These are phyloP conservation scores for Cyphomyrus plagiostoma DNA, from an alignment of 2,113 vertebrate genomes.

Conservation along the genomic window DNA sequence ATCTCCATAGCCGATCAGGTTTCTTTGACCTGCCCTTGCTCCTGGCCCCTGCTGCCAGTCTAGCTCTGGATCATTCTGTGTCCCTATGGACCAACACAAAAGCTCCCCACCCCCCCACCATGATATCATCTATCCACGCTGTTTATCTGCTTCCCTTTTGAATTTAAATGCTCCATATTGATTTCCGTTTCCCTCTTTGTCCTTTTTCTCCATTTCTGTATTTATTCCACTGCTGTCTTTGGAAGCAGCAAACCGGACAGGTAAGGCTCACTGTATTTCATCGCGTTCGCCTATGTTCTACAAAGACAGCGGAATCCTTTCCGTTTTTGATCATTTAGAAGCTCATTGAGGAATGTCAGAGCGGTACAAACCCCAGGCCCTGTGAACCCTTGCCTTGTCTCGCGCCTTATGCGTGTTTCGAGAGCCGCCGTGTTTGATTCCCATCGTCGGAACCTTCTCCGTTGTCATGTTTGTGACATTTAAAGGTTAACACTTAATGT, in stretches of 20 bases:
- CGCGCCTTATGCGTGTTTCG: background rate
- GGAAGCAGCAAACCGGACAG: constrained; percentile 95
- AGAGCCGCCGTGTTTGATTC: background rate
- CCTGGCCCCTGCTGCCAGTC: background rate
- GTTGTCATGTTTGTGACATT: background rate
- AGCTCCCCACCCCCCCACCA: constrained; percentile 2
- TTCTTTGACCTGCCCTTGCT: constrained; percentile 12
- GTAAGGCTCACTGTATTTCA: constrained; percentile 66
- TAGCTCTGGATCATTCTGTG: constrained; percentile 15
- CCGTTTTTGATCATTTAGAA: background rate
- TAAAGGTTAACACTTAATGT: constrained; percentile 25
- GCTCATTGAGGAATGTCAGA: background rate
- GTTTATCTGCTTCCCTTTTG: constrained; percentile 49
- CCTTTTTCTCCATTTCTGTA: constrained; percentile 43
- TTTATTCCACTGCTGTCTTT: constrained; percentile 24
- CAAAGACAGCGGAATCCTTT: background rate
- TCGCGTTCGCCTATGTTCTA: background rate
- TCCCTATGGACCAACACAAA: constrained; percentile 18
- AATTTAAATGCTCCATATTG: constrained; percentile 63
- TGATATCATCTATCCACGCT: constrained; percentile 35
- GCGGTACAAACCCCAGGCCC: background rate
- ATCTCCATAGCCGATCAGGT: constrained; percentile 16
- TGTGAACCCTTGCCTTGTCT: background rate
- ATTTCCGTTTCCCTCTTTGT: constrained; percentile 48
- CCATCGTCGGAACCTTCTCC: background rate